Conservation (phyloP, 2,888 invertebrate genomes). For the Lasioglossum zephyrum region DNA sequence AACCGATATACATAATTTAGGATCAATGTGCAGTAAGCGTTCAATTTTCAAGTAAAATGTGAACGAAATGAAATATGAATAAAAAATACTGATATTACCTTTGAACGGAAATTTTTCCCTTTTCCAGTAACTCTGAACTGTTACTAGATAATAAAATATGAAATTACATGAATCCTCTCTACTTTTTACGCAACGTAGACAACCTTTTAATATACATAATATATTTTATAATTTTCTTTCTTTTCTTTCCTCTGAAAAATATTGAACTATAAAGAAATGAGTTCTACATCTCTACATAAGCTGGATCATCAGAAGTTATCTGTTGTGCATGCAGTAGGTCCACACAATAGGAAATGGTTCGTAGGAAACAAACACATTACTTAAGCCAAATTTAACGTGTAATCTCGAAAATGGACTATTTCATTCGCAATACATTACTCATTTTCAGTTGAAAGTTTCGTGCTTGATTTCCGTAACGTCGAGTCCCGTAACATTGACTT, state of each 20-base stretch:
- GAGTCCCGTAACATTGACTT: too few relatives aligned
- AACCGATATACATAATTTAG: constrained; percentile 5
- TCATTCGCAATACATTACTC: background rate
- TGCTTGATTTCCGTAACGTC: too few relatives aligned
- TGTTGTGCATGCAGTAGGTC: background rate
- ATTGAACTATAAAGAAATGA: too few relatives aligned
- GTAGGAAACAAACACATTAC: background rate
- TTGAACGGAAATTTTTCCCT: background rate
- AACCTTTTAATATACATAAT: background rate
- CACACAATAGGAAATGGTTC: background rate
- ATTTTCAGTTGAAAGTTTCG: too few relatives aligned
- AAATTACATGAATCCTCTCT: background rate
- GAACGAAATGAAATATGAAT: background rate
- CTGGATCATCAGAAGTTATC: background rate
- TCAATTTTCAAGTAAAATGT: background rate
- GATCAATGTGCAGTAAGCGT: background rate
- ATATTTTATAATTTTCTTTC: too few relatives aligned
- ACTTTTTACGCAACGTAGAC: background rate
- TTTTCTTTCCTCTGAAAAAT: too few relatives aligned
- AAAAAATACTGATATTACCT: background rate
- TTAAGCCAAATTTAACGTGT: background rate
- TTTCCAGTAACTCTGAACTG: background rate
- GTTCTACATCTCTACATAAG: background rate
- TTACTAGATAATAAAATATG: background rate
- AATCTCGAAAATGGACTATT: background rate